phyloP scores from a whole-genome alignment of 2,113 vertebrate genomes.

The Ariopsis seemanni region DNA sequence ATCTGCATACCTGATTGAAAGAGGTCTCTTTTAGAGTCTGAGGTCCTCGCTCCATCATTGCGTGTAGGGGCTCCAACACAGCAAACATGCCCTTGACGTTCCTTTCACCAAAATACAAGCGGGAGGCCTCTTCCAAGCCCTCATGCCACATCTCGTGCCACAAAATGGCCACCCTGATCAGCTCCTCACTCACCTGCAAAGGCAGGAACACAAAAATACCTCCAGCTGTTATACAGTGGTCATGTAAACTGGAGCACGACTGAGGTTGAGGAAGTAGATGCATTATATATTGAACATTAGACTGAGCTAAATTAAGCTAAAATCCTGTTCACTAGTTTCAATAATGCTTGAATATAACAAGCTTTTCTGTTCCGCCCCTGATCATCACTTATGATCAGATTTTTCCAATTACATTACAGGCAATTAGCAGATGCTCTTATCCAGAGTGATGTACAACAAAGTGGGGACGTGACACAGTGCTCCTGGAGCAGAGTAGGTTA shows the following conservation, averaged over 20 bases:
- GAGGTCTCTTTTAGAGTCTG: constrained; percentile 98
- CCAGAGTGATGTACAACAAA: too few relatives aligned
- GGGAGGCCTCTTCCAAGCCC: constrained; percentile 93
- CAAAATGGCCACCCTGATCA: constrained; percentile 95
- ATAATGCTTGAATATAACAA: neutral
- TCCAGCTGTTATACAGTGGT: neutral
- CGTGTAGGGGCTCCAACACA: constrained; percentile 94
- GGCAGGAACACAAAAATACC: neutral
- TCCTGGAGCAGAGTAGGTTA: too few relatives aligned
- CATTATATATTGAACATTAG: neutral
- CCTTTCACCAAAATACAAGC: constrained; percentile 95
- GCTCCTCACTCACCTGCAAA: constrained; percentile 92
- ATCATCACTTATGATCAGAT: neutral
- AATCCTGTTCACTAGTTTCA: neutral
- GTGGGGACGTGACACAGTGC: too few relatives aligned
- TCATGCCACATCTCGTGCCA: constrained; percentile 99
- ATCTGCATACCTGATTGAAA: constrained; percentile 88
- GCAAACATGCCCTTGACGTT: constrained; percentile 99
- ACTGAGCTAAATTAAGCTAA: neutral
- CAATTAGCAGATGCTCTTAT: too few relatives aligned
- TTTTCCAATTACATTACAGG: neutral
- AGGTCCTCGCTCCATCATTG: constrained; percentile 98
- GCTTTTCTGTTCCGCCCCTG: neutral
- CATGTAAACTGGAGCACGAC: neutral
- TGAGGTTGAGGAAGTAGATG: too few relatives aligned